Evolutionary conservation across 2,888 invertebrate species (phyloP).

Genomic region (Rhingia campestris): DNA sequence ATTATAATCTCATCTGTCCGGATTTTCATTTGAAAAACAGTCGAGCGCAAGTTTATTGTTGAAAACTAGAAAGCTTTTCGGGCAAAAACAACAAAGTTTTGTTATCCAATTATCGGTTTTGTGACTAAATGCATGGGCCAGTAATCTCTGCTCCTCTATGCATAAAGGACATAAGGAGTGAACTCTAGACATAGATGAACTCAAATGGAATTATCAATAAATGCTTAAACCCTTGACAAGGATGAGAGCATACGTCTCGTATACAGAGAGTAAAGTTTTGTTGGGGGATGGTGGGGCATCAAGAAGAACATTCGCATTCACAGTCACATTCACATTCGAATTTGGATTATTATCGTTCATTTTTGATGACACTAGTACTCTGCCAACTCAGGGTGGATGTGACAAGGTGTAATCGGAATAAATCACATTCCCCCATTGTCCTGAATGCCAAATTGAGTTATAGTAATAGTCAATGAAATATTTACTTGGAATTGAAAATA

Average conservation of each 20-base stretch:
- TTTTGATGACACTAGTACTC: constrained; percentile 21
- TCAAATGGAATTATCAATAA: constrained; percentile 56
- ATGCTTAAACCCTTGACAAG: constrained; percentile 44
- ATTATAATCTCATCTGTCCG: constrained; percentile 15
- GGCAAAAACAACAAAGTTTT: constrained; percentile 17
- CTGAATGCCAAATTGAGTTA: constrained; percentile 33
- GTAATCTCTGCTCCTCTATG: constrained; percentile 16
- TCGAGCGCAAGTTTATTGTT: constrained; percentile 15
- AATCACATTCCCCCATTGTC: constrained; percentile 27
- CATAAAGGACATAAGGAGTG: neutral
- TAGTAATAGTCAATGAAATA: constrained; percentile 50
- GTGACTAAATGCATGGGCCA: neutral
- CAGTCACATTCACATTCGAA: too few relatives aligned
- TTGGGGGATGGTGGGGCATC: neutral
- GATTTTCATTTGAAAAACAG: constrained; percentile 15
- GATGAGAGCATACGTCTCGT: neutral
- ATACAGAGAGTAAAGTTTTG: constrained; percentile 4
- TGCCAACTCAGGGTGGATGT: neutral
- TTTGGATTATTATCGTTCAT: constrained; percentile 29
- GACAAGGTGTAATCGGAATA: constrained; percentile 38
- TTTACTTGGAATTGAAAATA: constrained; percentile 33
- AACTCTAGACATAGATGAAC: constrained; percentile 1
- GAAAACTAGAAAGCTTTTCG: neutral
- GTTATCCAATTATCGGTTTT: constrained; percentile 26
- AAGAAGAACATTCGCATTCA: constrained; percentile 8